phyloP scores from a whole-genome alignment of 2,113 vertebrate genomes.

The Nycticebus coucang region DNA sequence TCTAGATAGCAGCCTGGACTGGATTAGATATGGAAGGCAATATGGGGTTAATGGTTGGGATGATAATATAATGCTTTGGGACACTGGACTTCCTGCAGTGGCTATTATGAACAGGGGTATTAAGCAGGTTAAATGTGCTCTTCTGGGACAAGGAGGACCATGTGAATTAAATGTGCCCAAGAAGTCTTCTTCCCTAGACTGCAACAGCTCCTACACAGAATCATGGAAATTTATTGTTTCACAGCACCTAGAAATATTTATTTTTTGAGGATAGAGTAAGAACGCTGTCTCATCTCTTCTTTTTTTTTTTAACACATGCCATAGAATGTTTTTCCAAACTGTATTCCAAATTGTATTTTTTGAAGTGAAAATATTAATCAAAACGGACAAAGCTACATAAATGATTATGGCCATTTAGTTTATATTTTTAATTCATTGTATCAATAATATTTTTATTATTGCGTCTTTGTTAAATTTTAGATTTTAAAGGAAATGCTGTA shows the following conservation, averaged over 20 bases:
- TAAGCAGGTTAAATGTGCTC: not conserved
- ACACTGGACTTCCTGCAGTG: not conserved
- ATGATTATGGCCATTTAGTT: not conserved
- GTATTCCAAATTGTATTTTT: not conserved
- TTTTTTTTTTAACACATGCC: not conserved
- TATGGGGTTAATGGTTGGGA: not conserved
- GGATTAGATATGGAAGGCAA: not conserved
- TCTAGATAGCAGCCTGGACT: not conserved
- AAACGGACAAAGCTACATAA: not conserved
- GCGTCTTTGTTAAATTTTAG: not conserved
- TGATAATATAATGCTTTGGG: not conserved
- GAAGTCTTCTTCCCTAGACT: not conserved
- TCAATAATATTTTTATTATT: not conserved
- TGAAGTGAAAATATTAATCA: slow-evolving; percentile 9
- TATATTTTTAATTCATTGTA: not conserved
- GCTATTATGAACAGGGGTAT: not conserved
- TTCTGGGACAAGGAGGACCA: not conserved
- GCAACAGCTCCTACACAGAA: not conserved
- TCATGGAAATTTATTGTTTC: not conserved
- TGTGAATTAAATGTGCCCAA: not conserved
- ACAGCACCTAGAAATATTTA: not conserved
- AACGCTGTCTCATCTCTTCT: not conserved
- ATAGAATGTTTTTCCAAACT: not conserved
- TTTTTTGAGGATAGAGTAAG: not conserved
- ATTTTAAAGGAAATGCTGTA: not conserved